phyloP scores from a whole-genome alignment of 1,140 invertebrate species.

The Drosophila pseudoananassae region DNA sequence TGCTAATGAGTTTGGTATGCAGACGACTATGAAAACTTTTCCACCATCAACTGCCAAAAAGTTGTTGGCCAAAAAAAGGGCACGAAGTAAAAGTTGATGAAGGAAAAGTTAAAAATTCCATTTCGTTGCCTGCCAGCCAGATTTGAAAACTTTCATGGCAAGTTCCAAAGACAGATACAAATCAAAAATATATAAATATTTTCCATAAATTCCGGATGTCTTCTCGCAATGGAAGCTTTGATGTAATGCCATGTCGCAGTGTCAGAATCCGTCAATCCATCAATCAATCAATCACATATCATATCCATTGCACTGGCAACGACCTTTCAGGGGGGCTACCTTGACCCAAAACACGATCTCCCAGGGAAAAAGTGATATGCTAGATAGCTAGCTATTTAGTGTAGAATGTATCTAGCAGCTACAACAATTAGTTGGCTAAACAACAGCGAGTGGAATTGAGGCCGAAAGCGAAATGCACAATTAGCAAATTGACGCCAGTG shows the following conservation, averaged over 20 bases:
- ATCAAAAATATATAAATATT: conserved; percentile 1
- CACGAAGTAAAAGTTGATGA: neutral
- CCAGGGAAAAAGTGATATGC: conserved; percentile 14
- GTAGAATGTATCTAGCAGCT: conserved; percentile 14
- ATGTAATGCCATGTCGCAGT: conserved; percentile 13
- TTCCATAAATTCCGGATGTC: conserved; percentile 8
- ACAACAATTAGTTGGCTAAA: conserved; percentile 23
- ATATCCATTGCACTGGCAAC: conserved; percentile 16
- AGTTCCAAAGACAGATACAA: neutral
- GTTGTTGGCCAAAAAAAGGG: conserved; percentile 1
- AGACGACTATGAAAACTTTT: conserved; percentile 1
- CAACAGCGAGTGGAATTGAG: conserved; percentile 17
- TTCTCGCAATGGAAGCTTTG: conserved; percentile 3
- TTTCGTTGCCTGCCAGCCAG: neutral
- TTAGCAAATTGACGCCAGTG: conserved; percentile 53
- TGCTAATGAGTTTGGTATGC: conserved; percentile 16
- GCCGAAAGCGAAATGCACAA: conserved; percentile 39
- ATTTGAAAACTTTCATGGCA: conserved; percentile 5
- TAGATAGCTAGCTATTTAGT: conserved; percentile 1
- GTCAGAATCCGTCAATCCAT: conserved; percentile 38
- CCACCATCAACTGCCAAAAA: conserved; percentile 1
- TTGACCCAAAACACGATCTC: conserved; percentile 36
- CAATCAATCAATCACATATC: conserved; percentile 25
- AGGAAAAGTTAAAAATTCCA: conserved; percentile 19
- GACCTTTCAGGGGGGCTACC: conserved; percentile 12